These are phyloP conservation scores for Cataglyphis altisquamis DNA, from an alignment of 2,888 invertebrate genomes.

Conservation along the genomic window DNA sequence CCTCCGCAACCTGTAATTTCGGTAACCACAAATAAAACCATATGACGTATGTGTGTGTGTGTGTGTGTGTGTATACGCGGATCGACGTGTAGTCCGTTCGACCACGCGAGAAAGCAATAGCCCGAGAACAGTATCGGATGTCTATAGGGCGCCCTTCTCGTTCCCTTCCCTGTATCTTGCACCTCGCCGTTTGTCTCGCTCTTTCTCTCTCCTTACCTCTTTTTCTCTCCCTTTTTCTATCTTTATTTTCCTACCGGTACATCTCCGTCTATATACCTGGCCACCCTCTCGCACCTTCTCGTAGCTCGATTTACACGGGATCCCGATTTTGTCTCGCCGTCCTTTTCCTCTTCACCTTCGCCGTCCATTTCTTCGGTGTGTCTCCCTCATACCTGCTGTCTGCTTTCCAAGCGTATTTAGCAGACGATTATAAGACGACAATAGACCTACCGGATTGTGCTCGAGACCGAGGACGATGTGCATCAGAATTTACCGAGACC, in stretches of 20 bases:
- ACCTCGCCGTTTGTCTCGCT: background rate
- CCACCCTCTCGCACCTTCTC: slow-evolving; percentile 25
- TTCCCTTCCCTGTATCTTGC: slow-evolving; percentile 54
- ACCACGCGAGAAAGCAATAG: slow-evolving; percentile 56
- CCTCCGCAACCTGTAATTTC: slow-evolving; percentile 75
- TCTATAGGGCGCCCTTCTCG: slow-evolving; percentile 70
- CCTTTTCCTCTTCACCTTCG: slow-evolving; percentile 13
- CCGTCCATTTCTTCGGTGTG: slow-evolving; percentile 12
- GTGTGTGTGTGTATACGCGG: background rate
- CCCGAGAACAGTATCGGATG: slow-evolving; percentile 75
- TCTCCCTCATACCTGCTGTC: slow-evolving; percentile 25
- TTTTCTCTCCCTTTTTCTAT: slow-evolving; percentile 29
- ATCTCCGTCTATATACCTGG: slow-evolving; percentile 20
- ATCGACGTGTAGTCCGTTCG: slow-evolving; percentile 44
- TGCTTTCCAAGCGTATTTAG: slow-evolving; percentile 77
- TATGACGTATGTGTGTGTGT: slow-evolving; percentile 32
- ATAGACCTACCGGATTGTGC: slow-evolving; percentile 81
- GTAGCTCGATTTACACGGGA: slow-evolving; percentile 37
- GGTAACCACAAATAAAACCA: slow-evolving; percentile 78
- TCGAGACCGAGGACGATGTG: slow-evolving; percentile 43
- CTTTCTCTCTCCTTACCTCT: slow-evolving; percentile 16
- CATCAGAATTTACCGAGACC: slow-evolving; percentile 30
- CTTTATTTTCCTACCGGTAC: slow-evolving; percentile 47
- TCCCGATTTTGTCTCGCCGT: slow-evolving; percentile 29
- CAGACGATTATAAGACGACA: slow-evolving; percentile 83